These are phyloP conservation scores for Asbolus verrucosus DNA, from an alignment of 1,140 invertebrate species.

Conservation along the genomic window DNA sequence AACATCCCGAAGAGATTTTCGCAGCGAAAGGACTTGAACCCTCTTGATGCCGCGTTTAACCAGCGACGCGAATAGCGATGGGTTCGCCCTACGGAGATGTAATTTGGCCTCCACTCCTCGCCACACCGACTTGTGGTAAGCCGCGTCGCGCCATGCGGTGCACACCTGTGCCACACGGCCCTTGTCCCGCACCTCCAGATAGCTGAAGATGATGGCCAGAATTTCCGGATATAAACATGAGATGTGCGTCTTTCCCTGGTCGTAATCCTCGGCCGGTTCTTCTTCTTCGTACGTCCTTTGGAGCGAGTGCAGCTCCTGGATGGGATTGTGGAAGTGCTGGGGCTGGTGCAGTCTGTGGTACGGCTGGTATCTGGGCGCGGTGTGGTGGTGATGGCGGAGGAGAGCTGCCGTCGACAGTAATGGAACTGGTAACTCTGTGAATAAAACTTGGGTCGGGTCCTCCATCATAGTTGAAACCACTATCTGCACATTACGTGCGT, in stretches of 20 bases:
- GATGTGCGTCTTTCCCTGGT: constrained; percentile 79
- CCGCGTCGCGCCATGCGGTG: constrained; percentile 88
- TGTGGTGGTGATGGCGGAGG: constrained; percentile 64
- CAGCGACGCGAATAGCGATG: constrained; percentile 86
- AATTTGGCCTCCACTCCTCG: constrained; percentile 90
- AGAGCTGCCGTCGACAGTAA: constrained; percentile 60
- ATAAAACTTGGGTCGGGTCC: constrained; percentile 63
- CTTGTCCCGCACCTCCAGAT: constrained; percentile 88
- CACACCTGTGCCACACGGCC: constrained; percentile 93
- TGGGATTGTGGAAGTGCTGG: constrained; percentile 67
- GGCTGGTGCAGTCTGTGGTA: constrained; percentile 70
- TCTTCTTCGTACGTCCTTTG: constrained; percentile 52
- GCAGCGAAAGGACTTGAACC: constrained; percentile 89
- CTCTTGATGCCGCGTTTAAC: constrained; percentile 88
- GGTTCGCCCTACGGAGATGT: constrained; percentile 85
- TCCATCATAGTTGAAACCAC: constrained; percentile 61
- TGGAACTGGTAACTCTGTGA: constrained; percentile 66
- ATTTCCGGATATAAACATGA: constrained; percentile 93
- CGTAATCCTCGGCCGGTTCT: constrained; percentile 48
- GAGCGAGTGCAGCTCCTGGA: constrained; percentile 69
- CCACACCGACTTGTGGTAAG: constrained; percentile 93
- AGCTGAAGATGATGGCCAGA: constrained; percentile 90
- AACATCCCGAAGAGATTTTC: constrained; percentile 87
- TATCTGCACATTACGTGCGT: constrained; percentile 63
- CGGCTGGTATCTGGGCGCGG: constrained; percentile 66